Evolutionary conservation across 2,888 invertebrate species (phyloP), one percentile per base, ranked within the genome.

Genomic region (Calameuta pallipes): DNA sequence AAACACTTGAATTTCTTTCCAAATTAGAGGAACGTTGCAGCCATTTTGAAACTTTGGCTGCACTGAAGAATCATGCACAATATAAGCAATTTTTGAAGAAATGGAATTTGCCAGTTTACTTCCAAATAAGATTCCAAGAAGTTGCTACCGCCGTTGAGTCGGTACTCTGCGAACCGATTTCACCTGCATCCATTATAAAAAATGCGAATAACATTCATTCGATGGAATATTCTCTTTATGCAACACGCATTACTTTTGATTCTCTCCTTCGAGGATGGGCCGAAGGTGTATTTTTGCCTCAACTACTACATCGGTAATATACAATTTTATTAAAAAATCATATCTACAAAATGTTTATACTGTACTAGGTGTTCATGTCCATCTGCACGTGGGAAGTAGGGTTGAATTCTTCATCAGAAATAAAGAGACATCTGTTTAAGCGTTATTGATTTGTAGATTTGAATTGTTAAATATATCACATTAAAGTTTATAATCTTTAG

Each of bases 51-150:
- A 93, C 94, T 81, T 92, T 94, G 0, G 92, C 93, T 80, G 88
- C 94, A 35, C 93, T 97, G 77, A 93, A 94, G 82, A 92, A 93
- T 77, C 95, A 96, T 87, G 91, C 94, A 1, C 95, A 96, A 82
- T 97, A 96, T 88, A 94, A 94, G 87, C 95, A 94, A 82, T 97
- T 98, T 89, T 94, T 97, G 84, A 95, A 95, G 83, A 95, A 97
- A 85, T 99, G 98, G 97, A 98, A 98, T 92, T 93, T 98, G 76
- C 97, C 98, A 15, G 98, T 99, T n/a, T 99, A 99, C 92, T 98
- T 97, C 91, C 98, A 98, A 92, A 97, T 98, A 84, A 94, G 98
- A 83, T 98, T 98, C 92, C 98, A 98, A 93, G 97, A 98, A 92
- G 97, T 98, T 89, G 97, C 97, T 77, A 96, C 96, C 84, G 92